Evolutionary conservation across 2,888 invertebrate genomes (phyloP), one percentile per base, ranked within the genome.

Genomic region (Xylophagus ater): DNA sequence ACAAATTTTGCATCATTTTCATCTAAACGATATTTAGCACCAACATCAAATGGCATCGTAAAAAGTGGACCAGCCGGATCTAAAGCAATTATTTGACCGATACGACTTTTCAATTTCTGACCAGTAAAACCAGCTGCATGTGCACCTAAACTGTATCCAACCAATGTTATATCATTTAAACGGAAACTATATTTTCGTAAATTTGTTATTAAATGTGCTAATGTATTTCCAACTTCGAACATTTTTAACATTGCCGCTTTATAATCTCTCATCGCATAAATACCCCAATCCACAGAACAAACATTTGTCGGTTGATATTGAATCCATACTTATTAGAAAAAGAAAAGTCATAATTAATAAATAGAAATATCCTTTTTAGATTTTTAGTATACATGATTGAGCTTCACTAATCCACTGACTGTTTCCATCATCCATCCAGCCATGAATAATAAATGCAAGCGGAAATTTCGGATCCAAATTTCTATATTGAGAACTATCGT

Each of bases 41-140:
- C 51, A 8, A 63, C 59, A 12, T 53, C 57, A 2, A 56, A 51
- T 2, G 62, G 64, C 43, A 61, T 35, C 0, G 60, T 58, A 41
- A 65, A 64, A 6, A 64, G 47, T 8, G 65, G 65, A 7, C 60
- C 62, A 3, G 65, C 64, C 29, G 64, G 65, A 55, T 64, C 64
- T 34, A 64, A 48, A 6, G 62, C 64, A 41, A 64, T 63, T 38
- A 64, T 63, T 47, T 62, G 58, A 42, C 60, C 60, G 30, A 62
- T 47, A 41, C 54, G 41, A 0, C 63, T 58, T 15, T 53, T 48
- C 3, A 64, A 49, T 26, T 52, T 51, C 4, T 55, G 49, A 0
- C 63, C 64, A 1, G 60, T 56, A 49, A 56, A 58, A 2, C 64
- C 63, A 5, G 59, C 62, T 3, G 63, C 61, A 53, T 63, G 63